Evolutionary conservation across 2,113 vertebrate species (phyloP).

Genomic region (Antechinus flavipes): DNA sequence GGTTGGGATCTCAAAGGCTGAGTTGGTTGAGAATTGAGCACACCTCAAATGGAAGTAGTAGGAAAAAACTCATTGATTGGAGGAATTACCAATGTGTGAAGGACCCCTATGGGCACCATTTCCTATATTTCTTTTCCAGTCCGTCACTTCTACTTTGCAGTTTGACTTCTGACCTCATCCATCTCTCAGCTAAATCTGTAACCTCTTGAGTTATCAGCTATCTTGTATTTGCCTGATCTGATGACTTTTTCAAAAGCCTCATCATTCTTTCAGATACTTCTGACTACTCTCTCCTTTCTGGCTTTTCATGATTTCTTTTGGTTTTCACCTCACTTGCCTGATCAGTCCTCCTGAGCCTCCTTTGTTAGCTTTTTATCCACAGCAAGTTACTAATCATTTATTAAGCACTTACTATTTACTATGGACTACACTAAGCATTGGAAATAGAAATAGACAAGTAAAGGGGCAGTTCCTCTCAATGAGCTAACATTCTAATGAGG

Average conservation of each 20-base stretch:
- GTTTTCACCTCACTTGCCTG: not conserved
- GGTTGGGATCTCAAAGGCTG: not conserved
- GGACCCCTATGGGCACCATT: not conserved
- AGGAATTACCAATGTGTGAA: not conserved
- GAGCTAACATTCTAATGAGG: not conserved
- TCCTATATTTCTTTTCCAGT: not conserved
- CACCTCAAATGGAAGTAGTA: not conserved
- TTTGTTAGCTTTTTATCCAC: not conserved
- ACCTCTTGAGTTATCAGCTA: not conserved
- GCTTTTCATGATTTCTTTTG: not conserved
- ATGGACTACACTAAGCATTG: not conserved
- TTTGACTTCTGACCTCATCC: not conserved
- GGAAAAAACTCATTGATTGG: not conserved
- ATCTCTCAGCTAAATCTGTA: not conserved
- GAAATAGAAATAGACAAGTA: not conserved
- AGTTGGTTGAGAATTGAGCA: not conserved
- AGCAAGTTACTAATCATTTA: not conserved
- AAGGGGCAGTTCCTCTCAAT: not conserved
- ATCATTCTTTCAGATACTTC: not conserved
- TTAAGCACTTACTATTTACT: not conserved
- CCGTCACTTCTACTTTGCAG: not conserved
- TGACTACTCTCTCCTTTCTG: not conserved
- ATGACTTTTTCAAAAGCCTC: not conserved
- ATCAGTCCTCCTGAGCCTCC: not conserved
- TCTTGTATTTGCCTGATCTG: not conserved